A percentile compares a stretch with the other conserved stretches of the same genome.
phyloP scores from a whole-genome alignment of 2,797 vertebrate genomes.

The Microtus californicus region DNA sequence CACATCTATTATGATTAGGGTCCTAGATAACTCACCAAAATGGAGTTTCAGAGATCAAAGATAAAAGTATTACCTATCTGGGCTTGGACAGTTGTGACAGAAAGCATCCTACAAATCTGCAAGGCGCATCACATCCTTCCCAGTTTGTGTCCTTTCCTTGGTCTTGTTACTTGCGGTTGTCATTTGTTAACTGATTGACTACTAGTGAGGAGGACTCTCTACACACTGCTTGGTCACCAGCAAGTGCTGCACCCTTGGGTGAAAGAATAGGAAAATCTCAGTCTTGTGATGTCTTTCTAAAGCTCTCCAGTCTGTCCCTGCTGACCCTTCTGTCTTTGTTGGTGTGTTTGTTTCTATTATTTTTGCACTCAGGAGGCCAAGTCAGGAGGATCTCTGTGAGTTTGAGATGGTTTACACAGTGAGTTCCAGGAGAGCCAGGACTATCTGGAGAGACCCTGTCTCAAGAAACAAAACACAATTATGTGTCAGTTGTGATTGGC shows the following conservation, averaged over 20 bases:
- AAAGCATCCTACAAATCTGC: background rate
- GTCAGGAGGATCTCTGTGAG: background rate
- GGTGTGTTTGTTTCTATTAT: background rate
- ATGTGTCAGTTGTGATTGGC: background rate
- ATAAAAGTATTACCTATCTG: background rate
- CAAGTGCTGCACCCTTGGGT: background rate
- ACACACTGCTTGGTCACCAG: background rate
- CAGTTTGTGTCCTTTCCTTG: background rate
- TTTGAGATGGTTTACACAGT: background rate
- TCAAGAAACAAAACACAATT: background rate
- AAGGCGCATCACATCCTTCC: accelerated
- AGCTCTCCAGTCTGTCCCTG: background rate
- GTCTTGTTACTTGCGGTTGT: background rate
- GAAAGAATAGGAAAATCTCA: background rate
- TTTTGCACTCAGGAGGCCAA: background rate
- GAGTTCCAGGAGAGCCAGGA: background rate
- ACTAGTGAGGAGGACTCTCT: background rate
- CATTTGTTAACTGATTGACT: background rate
- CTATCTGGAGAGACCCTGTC: background rate
- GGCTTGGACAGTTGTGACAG: background rate
- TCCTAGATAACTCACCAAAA: background rate
- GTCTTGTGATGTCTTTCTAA: background rate
- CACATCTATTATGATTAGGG: background rate
- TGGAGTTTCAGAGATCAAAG: background rate
- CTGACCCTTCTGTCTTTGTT: background rate